phyloP scores from a whole-genome alignment of 2,113 vertebrate species.

The Brienomyrus longianalis region DNA sequence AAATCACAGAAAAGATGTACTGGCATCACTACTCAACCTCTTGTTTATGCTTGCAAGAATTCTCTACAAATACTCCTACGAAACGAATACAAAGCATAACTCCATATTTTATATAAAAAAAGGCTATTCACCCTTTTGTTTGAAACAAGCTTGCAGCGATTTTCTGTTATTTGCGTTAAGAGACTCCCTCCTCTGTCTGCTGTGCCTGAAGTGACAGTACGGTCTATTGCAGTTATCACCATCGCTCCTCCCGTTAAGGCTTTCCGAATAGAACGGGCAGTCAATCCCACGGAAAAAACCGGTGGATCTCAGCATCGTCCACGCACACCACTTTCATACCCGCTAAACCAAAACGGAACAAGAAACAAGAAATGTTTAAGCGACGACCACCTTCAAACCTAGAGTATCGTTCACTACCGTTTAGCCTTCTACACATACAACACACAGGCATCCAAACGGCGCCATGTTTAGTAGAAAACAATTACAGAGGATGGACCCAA shows the following conservation, averaged over 20 bases:
- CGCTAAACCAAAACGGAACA: conserved; percentile 18
- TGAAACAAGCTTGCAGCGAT: conserved; percentile 33
- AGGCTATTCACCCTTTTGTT: conserved; percentile 47
- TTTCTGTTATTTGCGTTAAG: conserved; percentile 42
- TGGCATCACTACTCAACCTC: not conserved
- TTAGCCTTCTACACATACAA: conserved; percentile 36
- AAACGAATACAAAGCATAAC: not conserved
- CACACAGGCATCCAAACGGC: conserved; percentile 53
- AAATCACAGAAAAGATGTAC: not conserved
- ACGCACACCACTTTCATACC: conserved; percentile 51
- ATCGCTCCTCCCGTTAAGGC: conserved; percentile 49
- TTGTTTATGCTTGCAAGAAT: not conserved
- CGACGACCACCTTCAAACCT: conserved; percentile 14
- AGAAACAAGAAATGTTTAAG: not conserved
- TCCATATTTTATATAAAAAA: not conserved
- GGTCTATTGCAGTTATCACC: conserved; percentile 67
- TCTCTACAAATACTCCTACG: conserved; percentile 1
- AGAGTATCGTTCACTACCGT: not conserved
- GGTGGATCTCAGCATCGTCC: conserved; percentile 78
- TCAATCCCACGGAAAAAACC: conserved; percentile 90
- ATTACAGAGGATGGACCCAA: conserved; percentile 29
- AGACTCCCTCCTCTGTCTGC: conserved; percentile 54
- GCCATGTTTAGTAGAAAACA: conserved; percentile 57
- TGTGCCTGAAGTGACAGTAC: conserved; percentile 90
- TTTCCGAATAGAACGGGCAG: conserved; percentile 71